These are phyloP conservation scores for Drosophila prostipennis DNA, from an alignment of 2,888 invertebrate species.

Conservation along the genomic window DNA sequence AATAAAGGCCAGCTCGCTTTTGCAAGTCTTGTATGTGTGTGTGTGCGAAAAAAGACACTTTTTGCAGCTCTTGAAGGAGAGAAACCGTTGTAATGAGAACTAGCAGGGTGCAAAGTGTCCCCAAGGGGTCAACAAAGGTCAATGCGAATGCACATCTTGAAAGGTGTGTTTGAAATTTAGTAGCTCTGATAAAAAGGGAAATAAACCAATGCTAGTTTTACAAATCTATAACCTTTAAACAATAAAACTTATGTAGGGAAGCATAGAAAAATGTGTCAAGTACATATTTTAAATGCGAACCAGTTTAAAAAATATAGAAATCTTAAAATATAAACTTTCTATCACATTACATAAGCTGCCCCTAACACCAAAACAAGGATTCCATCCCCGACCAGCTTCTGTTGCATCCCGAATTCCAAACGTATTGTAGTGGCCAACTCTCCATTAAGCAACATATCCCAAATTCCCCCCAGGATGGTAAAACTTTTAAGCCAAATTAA, in stretches of 20 bases:
- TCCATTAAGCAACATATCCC: conserved; percentile 4
- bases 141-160: background rate
- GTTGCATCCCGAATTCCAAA: conserved; percentile 1
- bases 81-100: conserved; percentile 26
- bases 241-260: background rate
- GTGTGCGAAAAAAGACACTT: conserved; percentile 17
- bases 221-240: background rate
- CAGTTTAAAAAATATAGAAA: too few relatives aligned
- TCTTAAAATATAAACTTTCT: too few relatives aligned
- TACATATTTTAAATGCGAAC: too few relatives aligned
- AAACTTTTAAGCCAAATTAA: conserved; percentile 72
- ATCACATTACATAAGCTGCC: too few relatives aligned
- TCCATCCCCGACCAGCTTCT: background rate
- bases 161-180: conserved; percentile 5
- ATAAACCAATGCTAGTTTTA: background rate
- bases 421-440: background rate
- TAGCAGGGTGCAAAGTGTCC: conserved; percentile 25
- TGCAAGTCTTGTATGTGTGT: conserved; percentile 10
- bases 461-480: conserved; percentile 16
- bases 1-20: conserved; percentile 15
- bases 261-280: too few relatives aligned
- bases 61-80: conserved; percentile 7
- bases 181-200: background rate
- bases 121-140: conserved; percentile 25
- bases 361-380: too few relatives aligned